Conservation (phyloP, 1,140 invertebrate species). For the Megathymus violae region DNA sequence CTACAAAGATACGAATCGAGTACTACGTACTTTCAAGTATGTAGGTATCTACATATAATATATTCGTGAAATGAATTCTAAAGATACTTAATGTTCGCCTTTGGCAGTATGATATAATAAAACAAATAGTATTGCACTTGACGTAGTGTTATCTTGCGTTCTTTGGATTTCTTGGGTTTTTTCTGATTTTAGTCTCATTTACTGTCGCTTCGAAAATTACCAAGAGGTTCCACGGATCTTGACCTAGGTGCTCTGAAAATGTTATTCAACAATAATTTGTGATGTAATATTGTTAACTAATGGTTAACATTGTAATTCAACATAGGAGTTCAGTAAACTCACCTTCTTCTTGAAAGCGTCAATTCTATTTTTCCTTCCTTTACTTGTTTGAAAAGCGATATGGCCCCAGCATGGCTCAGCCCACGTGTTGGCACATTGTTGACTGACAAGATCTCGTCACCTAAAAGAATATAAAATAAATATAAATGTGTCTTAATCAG, state of each 20-base stretch:
- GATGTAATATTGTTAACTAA: no score
- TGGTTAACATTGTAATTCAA: no score
- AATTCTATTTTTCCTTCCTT: slow-evolving; percentile 93
- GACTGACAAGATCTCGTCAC: slow-evolving; percentile 96
- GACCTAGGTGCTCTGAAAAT: slow-evolving; percentile 83
- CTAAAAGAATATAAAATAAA: no score
- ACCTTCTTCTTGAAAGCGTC: slow-evolving; percentile 90
- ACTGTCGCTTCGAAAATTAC: slow-evolving; percentile 69
- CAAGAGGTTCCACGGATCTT: slow-evolving; percentile 83
- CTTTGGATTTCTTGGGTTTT: slow-evolving; percentile 58
- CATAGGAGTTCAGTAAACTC: slow-evolving; percentile 31
- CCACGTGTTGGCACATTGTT: slow-evolving; percentile 93
- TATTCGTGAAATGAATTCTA: slow-evolving; percentile 39
- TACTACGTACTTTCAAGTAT: slow-evolving; percentile 52
- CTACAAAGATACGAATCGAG: slow-evolving; percentile 40
- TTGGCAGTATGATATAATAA: slow-evolving; percentile 69
- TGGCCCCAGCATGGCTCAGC: slow-evolving; percentile 94
- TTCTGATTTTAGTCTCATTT: slow-evolving; percentile 62
- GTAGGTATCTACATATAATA: slow-evolving; percentile 40
- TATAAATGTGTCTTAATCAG: no score
- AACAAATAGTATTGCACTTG: slow-evolving; percentile 71
- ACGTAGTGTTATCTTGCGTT: slow-evolving; percentile 51
- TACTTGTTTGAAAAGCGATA: slow-evolving; percentile 94
- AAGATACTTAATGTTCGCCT: slow-evolving; percentile 53
- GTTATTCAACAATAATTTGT: no score